phyloP scores from a whole-genome alignment of 2,888 invertebrate genomes.

The Perizoma flavofasciatum region DNA sequence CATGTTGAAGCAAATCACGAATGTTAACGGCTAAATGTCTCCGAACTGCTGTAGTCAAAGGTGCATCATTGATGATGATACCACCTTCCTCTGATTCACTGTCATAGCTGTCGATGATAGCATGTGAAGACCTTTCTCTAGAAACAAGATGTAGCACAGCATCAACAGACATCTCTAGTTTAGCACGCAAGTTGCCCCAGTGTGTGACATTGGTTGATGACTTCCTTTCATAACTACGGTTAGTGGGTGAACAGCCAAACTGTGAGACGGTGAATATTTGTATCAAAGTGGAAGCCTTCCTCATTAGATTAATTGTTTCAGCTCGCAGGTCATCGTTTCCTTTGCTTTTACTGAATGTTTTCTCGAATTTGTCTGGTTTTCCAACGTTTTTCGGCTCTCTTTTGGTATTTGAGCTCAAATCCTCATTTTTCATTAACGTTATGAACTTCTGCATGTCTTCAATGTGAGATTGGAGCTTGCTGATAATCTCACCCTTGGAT shows the following conservation, averaged over 20 bases:
- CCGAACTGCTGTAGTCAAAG: conserved; percentile 94
- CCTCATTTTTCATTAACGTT: conserved; percentile 94
- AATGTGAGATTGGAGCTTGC: conserved; percentile 98
- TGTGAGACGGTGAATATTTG: conserved; percentile 97
- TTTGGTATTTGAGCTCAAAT: conserved; percentile 67
- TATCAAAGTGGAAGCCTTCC: conserved; percentile 93
- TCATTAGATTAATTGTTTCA: conserved; percentile 90
- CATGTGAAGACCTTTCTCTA: conserved; percentile 71
- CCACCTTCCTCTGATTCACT: conserved; percentile 85
- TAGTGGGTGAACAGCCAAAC: conserved; percentile 92
- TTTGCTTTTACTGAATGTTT: conserved; percentile 65
- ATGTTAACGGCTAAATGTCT: conserved; percentile 96
- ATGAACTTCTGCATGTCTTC: conserved; percentile 98
- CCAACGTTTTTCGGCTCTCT: conserved; percentile 58
- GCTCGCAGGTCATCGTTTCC: conserved; percentile 73
- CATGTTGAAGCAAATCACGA: conserved; percentile 97
- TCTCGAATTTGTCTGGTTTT: conserved; percentile 68
- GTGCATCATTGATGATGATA: conserved; percentile 87
- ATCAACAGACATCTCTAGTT: conserved; percentile 94
- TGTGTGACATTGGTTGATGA: conserved; percentile 94
- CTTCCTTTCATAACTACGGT: conserved; percentile 92
- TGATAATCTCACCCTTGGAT: conserved; percentile 98
- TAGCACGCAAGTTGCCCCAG: conserved; percentile 98
- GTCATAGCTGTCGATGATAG: conserved; percentile 82
- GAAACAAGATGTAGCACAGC: conserved; percentile 86